Evolutionary conservation across 2,888 invertebrate genomes (phyloP).

Genomic region (Diploptera punctata): DNA sequence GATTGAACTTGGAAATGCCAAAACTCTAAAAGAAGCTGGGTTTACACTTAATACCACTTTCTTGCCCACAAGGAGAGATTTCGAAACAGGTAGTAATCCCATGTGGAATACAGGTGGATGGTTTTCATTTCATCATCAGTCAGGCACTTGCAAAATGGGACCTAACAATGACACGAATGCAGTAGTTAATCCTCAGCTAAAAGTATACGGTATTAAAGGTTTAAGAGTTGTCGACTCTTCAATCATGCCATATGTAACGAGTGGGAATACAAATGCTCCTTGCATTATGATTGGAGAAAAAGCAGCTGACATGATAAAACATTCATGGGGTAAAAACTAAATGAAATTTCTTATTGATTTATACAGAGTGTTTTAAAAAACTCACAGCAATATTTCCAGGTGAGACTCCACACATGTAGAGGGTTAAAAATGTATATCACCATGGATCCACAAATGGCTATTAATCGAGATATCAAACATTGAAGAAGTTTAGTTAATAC

Average conservation of each 20-base stretch:
- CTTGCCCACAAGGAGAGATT: neutral
- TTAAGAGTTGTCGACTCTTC: neutral
- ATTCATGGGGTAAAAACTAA: neutral
- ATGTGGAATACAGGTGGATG: neutral
- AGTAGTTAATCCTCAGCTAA: neutral
- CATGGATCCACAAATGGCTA: too few species aligned
- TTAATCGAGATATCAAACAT: too few species aligned
- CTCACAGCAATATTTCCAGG: too few species aligned
- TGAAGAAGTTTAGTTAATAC: too few species aligned
- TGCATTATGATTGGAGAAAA: neutral
- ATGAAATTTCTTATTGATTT: too few species aligned
- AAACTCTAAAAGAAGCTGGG: neutral
- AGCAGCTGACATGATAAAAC: neutral
- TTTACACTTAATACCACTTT: neutral
- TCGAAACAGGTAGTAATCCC: neutral
- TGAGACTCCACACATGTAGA: too few species aligned
- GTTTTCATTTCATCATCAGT: neutral
- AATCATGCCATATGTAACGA: neutral
- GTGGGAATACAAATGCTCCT: neutral
- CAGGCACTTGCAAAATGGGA: constrained; percentile 1
- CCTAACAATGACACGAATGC: neutral
- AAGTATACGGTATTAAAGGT: neutral
- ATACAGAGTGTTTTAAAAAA: too few species aligned
- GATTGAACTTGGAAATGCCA: neutral
- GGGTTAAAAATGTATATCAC: too few species aligned